phyloP scores from a whole-genome alignment of 2,888 invertebrate genomes.

The Shargacucullia verbasci region DNA sequence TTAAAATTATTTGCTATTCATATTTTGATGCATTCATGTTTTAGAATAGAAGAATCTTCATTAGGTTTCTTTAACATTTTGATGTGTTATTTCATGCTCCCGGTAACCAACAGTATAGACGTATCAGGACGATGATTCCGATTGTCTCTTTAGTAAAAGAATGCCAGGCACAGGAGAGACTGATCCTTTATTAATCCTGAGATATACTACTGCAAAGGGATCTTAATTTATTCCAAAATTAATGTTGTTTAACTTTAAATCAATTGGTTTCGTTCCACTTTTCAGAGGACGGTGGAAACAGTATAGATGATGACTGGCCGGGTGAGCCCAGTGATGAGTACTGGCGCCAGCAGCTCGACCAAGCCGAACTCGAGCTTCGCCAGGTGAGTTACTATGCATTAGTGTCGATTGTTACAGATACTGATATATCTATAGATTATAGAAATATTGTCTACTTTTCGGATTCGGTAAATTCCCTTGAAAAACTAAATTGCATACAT shows the following conservation, averaged over 20 bases:
- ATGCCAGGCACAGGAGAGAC: too few species aligned
- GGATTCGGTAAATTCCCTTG: too few species aligned
- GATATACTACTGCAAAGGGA: too few species aligned
- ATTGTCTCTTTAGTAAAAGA: too few species aligned
- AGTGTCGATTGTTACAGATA: neutral
- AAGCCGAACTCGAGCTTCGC: slow-evolving; percentile 85
- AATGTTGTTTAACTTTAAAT: neutral
- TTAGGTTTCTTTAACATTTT: neutral
- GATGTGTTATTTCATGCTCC: too few species aligned
- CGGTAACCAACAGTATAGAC: too few species aligned
- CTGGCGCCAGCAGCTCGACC: slow-evolving; percentile 85
- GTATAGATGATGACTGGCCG: slow-evolving; percentile 82
- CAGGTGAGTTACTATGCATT: slow-evolving; percentile 65
- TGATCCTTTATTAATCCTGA: too few species aligned
- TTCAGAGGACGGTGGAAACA: slow-evolving; percentile 84
- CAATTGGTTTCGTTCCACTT: neutral
- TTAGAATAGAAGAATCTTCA: slow-evolving; percentile 11
- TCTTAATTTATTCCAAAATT: neutral
- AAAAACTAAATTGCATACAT: too few species aligned
- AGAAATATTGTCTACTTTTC: neutral
- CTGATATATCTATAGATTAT: neutral
- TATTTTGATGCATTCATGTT: slow-evolving; percentile 10
- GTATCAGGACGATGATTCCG: too few species aligned
- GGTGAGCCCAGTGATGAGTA: slow-evolving; percentile 89
- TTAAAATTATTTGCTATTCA: slow-evolving; percentile 27